A percentile compares a stretch with the other conserved stretches of the same genome.
These are phyloP conservation scores for Batillaria attramentaria DNA, from an alignment of 1,140 invertebrate genomes.

Conservation along the genomic window DNA sequence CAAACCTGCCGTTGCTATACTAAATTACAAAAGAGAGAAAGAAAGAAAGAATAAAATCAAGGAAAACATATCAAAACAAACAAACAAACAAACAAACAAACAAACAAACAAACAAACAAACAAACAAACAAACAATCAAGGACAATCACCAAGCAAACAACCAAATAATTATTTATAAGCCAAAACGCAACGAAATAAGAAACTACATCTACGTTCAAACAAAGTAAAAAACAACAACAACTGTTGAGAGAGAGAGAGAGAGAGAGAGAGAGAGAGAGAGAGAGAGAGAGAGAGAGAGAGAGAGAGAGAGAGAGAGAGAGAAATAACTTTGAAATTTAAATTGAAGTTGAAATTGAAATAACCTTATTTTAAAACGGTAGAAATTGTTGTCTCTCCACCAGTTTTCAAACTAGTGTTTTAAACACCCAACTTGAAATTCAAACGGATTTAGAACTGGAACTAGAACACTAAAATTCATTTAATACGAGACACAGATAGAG, in stretches of 20 bases:
- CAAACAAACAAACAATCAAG: neutral
- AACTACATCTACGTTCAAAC: neutral
- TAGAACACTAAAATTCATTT: too few species aligned
- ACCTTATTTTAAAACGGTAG: too few species aligned
- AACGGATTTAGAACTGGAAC: too few species aligned
- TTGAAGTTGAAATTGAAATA: too few species aligned
- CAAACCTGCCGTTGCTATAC: too few species aligned
- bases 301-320: neutral
- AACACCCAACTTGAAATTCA: too few species aligned
- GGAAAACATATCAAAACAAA: neutral
- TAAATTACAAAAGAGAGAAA: neutral
- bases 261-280: neutral
- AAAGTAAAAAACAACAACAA: neutral
- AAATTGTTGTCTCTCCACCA: too few species aligned
- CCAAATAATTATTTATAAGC: neutral
- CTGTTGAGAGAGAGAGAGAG: constrained; percentile 1
- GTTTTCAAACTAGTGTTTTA: too few species aligned
- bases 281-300: too few species aligned
- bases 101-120: neutral
- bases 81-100: constrained; percentile 1
- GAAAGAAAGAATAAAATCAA: neutral
- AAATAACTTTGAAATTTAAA: too few species aligned
- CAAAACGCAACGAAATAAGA: neutral
- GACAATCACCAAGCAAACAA: neutral
- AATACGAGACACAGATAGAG: too few species aligned